Conservation (phyloP, 2,888 invertebrate species). For the Gymnosoma rotundatum region DNA sequence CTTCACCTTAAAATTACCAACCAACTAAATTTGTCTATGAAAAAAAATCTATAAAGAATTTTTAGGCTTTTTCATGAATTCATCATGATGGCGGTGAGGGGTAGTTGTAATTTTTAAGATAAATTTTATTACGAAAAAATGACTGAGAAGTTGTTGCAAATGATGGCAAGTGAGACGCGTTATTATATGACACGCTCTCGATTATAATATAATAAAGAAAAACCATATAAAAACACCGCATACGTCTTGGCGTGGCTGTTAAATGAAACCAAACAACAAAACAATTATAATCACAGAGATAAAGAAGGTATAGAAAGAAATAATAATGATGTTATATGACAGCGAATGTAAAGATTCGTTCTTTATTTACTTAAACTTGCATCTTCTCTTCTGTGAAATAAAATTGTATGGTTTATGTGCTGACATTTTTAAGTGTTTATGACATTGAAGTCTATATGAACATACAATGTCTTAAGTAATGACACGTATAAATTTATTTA, state of each 20-base stretch:
- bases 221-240: slow-evolving; percentile 52
- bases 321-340: slow-evolving; percentile 55
- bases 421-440: slow-evolving; percentile 61
- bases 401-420: neutral
- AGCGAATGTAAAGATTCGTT: slow-evolving; percentile 51
- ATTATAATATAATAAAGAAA: slow-evolving; percentile 29
- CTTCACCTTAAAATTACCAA: slow-evolving; percentile 27
- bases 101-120: slow-evolving; percentile 9
- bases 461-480: slow-evolving; percentile 59
- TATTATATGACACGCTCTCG: slow-evolving; percentile 63
- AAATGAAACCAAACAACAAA: slow-evolving; percentile 52
- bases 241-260: slow-evolving; percentile 20
- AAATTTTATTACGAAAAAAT: slow-evolving; percentile 10
- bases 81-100: slow-evolving; percentile 5
- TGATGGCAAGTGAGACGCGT: slow-evolving; percentile 57
- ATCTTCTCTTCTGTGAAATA: neutral
- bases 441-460: slow-evolving; percentile 55
- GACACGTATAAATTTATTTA: slow-evolving; percentile 58
- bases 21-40: no score
- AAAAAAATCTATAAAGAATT: slow-evolving; percentile 26
- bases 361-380: slow-evolving; percentile 31
- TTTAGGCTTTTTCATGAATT: slow-evolving; percentile 24
- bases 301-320: slow-evolving; percentile 12
- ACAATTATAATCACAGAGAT: slow-evolving; percentile 55
- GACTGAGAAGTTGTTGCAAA: slow-evolving; percentile 17